Conservation (phyloP, 2,888 invertebrate genomes). For the Cryptocheilus praepositus region DNA sequence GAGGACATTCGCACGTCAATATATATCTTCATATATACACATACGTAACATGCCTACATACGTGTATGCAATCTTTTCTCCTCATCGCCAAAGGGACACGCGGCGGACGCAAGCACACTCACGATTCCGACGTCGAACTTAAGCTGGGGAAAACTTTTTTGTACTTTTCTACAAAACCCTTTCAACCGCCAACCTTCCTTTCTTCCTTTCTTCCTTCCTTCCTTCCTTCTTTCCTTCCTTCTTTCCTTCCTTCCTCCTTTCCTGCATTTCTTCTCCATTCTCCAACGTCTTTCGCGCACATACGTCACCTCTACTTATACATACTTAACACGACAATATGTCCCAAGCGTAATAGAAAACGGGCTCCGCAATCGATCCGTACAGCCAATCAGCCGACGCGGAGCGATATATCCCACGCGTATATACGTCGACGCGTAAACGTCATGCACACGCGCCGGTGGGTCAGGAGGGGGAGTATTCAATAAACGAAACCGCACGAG, state of each 20-base stretch:
- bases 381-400: too few relatives aligned
- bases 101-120: constrained; percentile 33
- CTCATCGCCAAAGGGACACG: constrained; percentile 24
- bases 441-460: too few relatives aligned
- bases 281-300: neutral
- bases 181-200: constrained; percentile 11
- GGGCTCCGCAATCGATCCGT: too few relatives aligned
- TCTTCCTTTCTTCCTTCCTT: neutral
- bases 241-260: constrained; percentile 2
- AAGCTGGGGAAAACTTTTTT: constrained; percentile 62
- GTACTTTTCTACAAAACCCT: constrained; percentile 71
- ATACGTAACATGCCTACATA: neutral
- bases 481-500: too few relatives aligned
- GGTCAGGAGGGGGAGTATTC: too few relatives aligned
- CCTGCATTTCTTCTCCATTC: neutral
- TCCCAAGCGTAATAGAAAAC: too few relatives aligned
- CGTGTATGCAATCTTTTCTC: neutral
- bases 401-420: too few relatives aligned
- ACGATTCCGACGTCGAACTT: constrained; percentile 35
- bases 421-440: too few relatives aligned
- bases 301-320: neutral
- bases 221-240: neutral
- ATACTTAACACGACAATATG: too few relatives aligned
- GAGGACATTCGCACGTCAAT: constrained; percentile 28
- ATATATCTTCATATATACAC: too few relatives aligned